These are phyloP conservation scores for Noctua janthe DNA, from an alignment of 2,888 invertebrate species.

Conservation along the genomic window DNA sequence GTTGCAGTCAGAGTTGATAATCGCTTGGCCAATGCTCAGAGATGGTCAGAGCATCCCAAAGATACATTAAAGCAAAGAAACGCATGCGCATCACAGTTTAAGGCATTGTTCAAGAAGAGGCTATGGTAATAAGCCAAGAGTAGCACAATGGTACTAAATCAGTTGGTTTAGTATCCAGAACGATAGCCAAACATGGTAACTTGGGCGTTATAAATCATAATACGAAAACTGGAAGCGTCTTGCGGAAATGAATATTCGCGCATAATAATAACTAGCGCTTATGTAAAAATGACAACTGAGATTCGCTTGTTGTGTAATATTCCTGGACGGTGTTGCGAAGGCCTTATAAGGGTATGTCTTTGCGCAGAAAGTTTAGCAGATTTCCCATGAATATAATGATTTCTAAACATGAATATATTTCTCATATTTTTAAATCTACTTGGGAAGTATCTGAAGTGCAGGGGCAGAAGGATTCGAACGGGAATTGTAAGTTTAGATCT, in stretches of 20 bases:
- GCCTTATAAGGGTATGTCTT: constrained; percentile 11
- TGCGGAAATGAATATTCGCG: constrained; percentile 76
- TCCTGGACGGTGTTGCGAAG: constrained; percentile 13
- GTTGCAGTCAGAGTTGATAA: constrained; percentile 16
- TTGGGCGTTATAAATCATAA: constrained; percentile 82
- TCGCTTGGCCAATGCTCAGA: background rate
- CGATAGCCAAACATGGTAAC: constrained; percentile 80
- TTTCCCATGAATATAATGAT: background rate
- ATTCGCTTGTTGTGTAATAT: constrained; percentile 48
- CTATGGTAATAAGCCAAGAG: constrained; percentile 74
- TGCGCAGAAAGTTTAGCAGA: constrained; percentile 7
- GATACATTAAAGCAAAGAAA: constrained; percentile 35
- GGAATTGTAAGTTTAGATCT: background rate
- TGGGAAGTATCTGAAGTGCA: background rate
- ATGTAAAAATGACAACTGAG: constrained; percentile 66
- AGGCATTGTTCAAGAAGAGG: constrained; percentile 70
- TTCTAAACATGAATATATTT: background rate
- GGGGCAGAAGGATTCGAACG: background rate
- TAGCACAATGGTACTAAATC: constrained; percentile 81
- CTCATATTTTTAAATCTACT: background rate
- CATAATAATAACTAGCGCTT: constrained; percentile 65
- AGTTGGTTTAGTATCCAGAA: constrained; percentile 77
- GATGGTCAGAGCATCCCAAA: constrained; percentile 2
- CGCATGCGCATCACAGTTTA: constrained; percentile 46
- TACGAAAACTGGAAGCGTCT: constrained; percentile 69